phyloP scores from a whole-genome alignment of 2,113 vertebrate species.

The Prolemur simus region DNA sequence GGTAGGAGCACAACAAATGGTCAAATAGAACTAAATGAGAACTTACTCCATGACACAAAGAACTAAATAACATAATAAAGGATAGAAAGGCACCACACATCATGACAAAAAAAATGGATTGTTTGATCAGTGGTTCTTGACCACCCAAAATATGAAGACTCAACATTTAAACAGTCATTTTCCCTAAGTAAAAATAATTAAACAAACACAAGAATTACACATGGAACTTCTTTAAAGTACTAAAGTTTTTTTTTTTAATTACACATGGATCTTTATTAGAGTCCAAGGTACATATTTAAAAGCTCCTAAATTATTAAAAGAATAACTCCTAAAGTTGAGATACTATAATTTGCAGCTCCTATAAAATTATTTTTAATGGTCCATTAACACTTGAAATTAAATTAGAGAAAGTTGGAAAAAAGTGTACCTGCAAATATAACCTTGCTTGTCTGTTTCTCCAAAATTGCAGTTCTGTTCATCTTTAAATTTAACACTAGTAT shows the following conservation, averaged over 20 bases:
- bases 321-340: not conserved
- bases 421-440: not conserved
- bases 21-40: not conserved
- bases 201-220: not conserved
- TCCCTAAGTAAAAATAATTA: not conserved
- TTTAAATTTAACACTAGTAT: not conserved
- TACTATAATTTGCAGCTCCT: not conserved
- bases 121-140: not conserved
- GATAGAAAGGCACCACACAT: not conserved
- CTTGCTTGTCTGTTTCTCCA: not conserved
- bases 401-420: not conserved
- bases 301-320: not conserved
- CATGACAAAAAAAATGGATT: not conserved
- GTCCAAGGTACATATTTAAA: slow-evolving; percentile 7
- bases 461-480: not conserved
- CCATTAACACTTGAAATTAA: slow-evolving; percentile 10
- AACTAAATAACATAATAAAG: not conserved
- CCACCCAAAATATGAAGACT: not conserved
- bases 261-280: not conserved
- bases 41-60: not conserved
- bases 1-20: not conserved
- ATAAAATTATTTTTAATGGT: slow-evolving; percentile 22
- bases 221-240: not conserved
- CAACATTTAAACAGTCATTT: not conserved
- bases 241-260: not conserved